These are phyloP conservation scores for Hephaestus fuliginosus DNA, from an alignment of 2,797 vertebrate species.

Conservation along the genomic window DNA sequence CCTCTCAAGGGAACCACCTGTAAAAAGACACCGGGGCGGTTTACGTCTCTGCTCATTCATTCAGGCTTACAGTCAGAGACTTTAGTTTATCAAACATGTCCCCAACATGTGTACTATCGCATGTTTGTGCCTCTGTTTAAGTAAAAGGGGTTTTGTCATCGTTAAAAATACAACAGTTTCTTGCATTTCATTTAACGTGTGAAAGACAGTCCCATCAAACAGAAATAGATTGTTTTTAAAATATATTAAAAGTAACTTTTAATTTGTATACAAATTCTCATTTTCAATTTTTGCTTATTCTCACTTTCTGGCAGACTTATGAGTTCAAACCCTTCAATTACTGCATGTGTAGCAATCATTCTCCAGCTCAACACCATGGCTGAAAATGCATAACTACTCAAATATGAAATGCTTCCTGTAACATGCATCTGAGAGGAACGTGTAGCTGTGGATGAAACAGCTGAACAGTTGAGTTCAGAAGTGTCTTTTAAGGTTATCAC, in stretches of 20 bases:
- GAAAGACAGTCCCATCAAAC: not conserved
- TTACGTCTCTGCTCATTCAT: not conserved
- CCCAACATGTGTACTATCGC: not conserved
- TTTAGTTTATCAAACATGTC: not conserved
- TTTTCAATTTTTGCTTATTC: not conserved
- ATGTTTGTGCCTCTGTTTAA: not conserved
- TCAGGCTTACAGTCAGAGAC: not conserved
- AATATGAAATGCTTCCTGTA: not conserved
- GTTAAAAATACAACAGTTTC: not conserved
- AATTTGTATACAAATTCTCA: not conserved
- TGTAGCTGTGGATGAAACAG: too few species aligned
- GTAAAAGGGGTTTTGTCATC: not conserved
- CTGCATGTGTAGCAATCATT: not conserved
- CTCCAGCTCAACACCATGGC: not conserved
- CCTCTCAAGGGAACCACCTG: slow-evolving; percentile 18
- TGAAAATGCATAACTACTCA: not conserved
- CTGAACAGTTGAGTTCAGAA: not conserved
- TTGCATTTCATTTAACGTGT: not conserved
- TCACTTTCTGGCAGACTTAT: too few species aligned
- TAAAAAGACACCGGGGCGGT: not conserved
- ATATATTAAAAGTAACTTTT: not conserved
- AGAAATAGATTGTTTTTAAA: not conserved
- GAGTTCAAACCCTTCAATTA: not conserved
- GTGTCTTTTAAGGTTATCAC: slow-evolving; percentile 1
- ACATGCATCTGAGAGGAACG: too few species aligned